Evolutionary conservation across 2,113 vertebrate genomes (phyloP).

Genomic region (Chrysemys picta): DNA sequence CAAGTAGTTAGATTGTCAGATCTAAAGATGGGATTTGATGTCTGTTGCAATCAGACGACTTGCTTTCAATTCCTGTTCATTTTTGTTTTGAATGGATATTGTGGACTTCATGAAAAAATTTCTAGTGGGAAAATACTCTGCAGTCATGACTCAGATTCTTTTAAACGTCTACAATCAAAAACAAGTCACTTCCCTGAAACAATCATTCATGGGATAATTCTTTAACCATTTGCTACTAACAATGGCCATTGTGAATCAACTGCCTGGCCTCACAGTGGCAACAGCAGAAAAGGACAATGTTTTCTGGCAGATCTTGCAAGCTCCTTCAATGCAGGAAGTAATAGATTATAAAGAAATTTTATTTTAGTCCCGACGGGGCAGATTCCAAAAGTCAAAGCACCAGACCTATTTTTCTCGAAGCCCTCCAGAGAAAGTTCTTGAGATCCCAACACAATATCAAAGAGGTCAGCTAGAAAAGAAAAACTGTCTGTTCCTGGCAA

Average conservation of each 20-base stretch:
- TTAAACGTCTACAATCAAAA: not conserved
- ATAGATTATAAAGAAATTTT: constrained; percentile 71
- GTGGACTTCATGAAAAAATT: not conserved
- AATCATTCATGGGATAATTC: constrained; percentile 2
- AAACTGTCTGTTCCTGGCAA: constrained; percentile 67
- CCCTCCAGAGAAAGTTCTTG: constrained; percentile 35
- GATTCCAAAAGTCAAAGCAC: constrained; percentile 46
- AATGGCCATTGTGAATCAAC: constrained; percentile 1
- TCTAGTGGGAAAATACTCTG: not conserved
- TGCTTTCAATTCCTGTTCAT: not conserved
- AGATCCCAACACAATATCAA: constrained; percentile 67
- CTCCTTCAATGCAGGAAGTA: constrained; percentile 63
- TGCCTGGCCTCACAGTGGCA: constrained; percentile 33
- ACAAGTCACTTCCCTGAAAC: not conserved
- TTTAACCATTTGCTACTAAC: constrained; percentile 3
- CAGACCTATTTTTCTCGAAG: constrained; percentile 59
- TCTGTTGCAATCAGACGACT: constrained; percentile 45
- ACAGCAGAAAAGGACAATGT: constrained; percentile 23
- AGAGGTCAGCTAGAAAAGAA: constrained; percentile 60
- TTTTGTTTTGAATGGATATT: not conserved
- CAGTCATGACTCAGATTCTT: fast-evolving
- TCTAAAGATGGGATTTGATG: constrained; percentile 28
- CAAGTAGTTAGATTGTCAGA: constrained; percentile 39
- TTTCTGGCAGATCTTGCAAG: constrained; percentile 51
- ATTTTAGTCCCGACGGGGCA: constrained; percentile 64